A percentile compares a stretch with the other conserved stretches of the same genome.
These are phyloP conservation scores for Eptesicus fuscus DNA, from an alignment of 2,113 vertebrate species.

Conservation along the genomic window DNA sequence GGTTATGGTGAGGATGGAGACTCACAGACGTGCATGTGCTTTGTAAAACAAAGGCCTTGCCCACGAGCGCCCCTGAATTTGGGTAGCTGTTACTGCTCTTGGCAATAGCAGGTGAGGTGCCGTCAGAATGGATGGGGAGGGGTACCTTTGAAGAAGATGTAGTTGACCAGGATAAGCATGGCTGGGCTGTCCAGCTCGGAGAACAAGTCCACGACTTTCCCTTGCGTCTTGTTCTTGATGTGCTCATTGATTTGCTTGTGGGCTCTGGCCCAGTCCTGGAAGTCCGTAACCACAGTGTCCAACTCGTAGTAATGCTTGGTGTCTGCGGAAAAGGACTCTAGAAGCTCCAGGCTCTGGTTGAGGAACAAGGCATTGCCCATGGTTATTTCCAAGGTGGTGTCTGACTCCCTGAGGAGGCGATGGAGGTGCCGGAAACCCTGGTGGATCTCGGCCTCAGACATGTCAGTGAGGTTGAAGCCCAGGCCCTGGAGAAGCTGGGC, in stretches of 20 bases:
- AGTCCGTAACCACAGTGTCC: slow-evolving; percentile 81
- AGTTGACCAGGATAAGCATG: slow-evolving; percentile 56
- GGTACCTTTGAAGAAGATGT: slow-evolving; percentile 67
- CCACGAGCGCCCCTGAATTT: background rate
- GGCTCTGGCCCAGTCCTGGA: slow-evolving; percentile 78
- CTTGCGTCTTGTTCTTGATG: slow-evolving; percentile 71
- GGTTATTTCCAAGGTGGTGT: slow-evolving; percentile 77
- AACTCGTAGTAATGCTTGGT: slow-evolving; percentile 78
- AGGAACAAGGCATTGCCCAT: slow-evolving; percentile 84
- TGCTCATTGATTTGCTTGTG: slow-evolving; percentile 84
- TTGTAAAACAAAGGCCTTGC: background rate
- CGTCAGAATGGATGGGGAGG: background rate
- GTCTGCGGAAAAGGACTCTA: slow-evolving; percentile 78
- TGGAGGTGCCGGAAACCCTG: slow-evolving; percentile 82
- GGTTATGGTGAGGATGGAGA: background rate
- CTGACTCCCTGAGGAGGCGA: slow-evolving; percentile 77
- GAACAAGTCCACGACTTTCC: background rate
- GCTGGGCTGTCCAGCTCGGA: background rate
- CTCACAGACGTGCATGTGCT: background rate
- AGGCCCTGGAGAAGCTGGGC: slow-evolving; percentile 85
- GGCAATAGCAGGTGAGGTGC: background rate
- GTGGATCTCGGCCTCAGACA: slow-evolving; percentile 79
- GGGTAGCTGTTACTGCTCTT: background rate
- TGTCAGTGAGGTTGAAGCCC: slow-evolving; percentile 80
- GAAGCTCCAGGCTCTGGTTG: slow-evolving; percentile 70